Evolutionary conservation across 2,113 vertebrate genomes (phyloP).

Genomic region (Datnioides undecimradiatus): DNA sequence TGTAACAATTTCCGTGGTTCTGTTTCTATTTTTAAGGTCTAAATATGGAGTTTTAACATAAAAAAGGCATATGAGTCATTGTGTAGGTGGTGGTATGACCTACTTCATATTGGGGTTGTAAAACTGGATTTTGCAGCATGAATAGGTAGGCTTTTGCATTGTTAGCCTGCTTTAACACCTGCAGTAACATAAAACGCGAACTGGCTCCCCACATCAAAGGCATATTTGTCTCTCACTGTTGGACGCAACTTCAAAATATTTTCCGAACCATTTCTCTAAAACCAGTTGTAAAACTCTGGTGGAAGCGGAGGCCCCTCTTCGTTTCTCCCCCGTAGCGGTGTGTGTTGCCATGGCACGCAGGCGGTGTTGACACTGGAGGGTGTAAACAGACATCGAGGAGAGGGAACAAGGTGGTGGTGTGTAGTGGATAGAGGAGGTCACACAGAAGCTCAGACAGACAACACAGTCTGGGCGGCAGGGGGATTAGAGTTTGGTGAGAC

Average conservation of each 20-base stretch:
- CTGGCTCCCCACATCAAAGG: slow-evolving; percentile 68
- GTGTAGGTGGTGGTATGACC: slow-evolving; percentile 1
- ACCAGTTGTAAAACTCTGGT: slow-evolving; percentile 54
- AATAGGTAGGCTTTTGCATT: slow-evolving; percentile 39
- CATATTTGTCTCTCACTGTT: slow-evolving; percentile 58
- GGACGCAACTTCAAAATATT: slow-evolving; percentile 65
- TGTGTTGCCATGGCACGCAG: slow-evolving; percentile 66
- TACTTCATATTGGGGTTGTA: slow-evolving; percentile 21
- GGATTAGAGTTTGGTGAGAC: slow-evolving; percentile 16
- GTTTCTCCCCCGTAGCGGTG: background rate
- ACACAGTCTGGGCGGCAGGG: slow-evolving; percentile 23
- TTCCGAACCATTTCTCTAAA: slow-evolving; percentile 24
- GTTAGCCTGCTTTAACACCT: slow-evolving; percentile 62
- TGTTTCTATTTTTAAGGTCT: background rate
- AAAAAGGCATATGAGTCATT: background rate
- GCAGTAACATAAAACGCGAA: slow-evolving; percentile 49
- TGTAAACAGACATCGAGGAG: slow-evolving; percentile 66
- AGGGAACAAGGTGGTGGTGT: slow-evolving; percentile 46
- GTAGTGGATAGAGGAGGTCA: slow-evolving; percentile 34
- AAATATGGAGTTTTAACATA: background rate
- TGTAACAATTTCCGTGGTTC: background rate
- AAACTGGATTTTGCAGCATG: slow-evolving; percentile 23
- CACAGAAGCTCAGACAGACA: slow-evolving; percentile 32
- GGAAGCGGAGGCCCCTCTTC: slow-evolving; percentile 38
- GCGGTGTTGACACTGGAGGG: slow-evolving; percentile 72